Conservation (phyloP, 1,140 invertebrate species). For the Dendroctonus ponderosae region DNA sequence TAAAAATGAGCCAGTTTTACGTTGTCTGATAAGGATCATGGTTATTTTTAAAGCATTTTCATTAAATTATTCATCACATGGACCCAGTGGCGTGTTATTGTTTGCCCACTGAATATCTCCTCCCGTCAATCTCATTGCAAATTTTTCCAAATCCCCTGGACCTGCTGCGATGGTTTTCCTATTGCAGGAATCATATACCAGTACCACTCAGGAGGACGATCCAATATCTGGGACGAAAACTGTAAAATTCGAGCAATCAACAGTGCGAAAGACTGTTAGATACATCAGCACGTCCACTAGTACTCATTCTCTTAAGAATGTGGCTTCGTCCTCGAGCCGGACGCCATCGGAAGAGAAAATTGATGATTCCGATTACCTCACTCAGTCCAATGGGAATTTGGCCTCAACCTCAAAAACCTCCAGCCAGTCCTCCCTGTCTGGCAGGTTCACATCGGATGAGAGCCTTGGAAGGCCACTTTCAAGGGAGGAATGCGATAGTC, state of each 20-base stretch:
- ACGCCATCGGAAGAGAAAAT: slow-evolving; percentile 59
- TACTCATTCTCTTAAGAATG: slow-evolving; percentile 31
- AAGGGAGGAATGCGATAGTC: slow-evolving; percentile 44
- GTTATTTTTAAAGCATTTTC: no score
- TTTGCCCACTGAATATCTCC: no score
- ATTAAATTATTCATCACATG: no score
- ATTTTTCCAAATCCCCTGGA: not conserved
- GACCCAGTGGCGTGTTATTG: no score
- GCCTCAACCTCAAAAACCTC: slow-evolving; percentile 54
- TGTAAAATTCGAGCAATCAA: slow-evolving; percentile 68
- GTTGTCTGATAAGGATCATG: no score
- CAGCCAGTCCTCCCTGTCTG: slow-evolving; percentile 48
- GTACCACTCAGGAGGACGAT: slow-evolving; percentile 63
- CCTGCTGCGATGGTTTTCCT: no score
- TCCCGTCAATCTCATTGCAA: slow-evolving; percentile 10
- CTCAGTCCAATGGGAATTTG: slow-evolving; percentile 54
- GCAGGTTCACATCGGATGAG: slow-evolving; percentile 61
- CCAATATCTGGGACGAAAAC: slow-evolving; percentile 59
- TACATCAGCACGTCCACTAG: slow-evolving; percentile 48
- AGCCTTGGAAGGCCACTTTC: slow-evolving; percentile 49
- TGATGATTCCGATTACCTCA: slow-evolving; percentile 61
- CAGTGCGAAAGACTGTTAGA: slow-evolving; percentile 57
- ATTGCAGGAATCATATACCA: slow-evolving; percentile 59
- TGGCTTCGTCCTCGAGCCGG: slow-evolving; percentile 44
- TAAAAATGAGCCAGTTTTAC: no score